Evolutionary conservation across 2,113 vertebrate species (phyloP), one percentile per base, ranked within the genome.

Genomic region (Oncorhynchus tshawytscha): DNA sequence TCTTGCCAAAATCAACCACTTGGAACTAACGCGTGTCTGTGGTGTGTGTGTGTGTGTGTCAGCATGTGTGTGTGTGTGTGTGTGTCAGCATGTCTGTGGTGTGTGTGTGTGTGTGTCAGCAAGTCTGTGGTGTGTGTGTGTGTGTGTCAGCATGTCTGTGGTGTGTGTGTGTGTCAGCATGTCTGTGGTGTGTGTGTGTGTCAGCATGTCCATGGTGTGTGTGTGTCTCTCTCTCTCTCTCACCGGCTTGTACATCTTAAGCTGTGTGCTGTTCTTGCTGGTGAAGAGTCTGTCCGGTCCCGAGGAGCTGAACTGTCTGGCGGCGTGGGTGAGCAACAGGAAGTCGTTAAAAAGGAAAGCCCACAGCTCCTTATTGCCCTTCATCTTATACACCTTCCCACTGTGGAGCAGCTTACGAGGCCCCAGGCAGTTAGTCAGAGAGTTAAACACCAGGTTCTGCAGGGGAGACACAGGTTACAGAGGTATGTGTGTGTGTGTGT

Each of bases 341-440:
- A 99, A 97, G 93, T 99, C 97, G 0, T 92, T 99, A 88, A 99
- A 99, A 69, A 99, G 96, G 84, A 99, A 98, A 7, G 92, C 95
- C 0, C 94, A 95, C 6, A 99, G 93, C 75, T 99, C 98, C 90
- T 98, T 99, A 68, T 88, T 97, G 93, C 97, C 98, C 91, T 99
- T 99, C 34, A 88, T 94, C 87, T 99, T 99, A 89, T 94, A 94
- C 31, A 99, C 77, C 88, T 91, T 66, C 39, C 98, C 97, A 0
- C 95, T 97, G 90, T 99, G 96, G 79, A 99, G 88, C 27, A 99
- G 93, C 34, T 96, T 98, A 77, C 98, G 94, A 49, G 97, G 97
- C 2, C 98, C 98, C 94, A 99, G 86, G 88, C 96, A 98, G 93
- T 99, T 99, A 70, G 98, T 99, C 48, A 98, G 93, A 60, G 98